A percentile compares a stretch with the other conserved stretches of the same genome.
Evolutionary conservation across 1,140 invertebrate species (phyloP).

Genomic region (Tenebrio molitor): DNA sequence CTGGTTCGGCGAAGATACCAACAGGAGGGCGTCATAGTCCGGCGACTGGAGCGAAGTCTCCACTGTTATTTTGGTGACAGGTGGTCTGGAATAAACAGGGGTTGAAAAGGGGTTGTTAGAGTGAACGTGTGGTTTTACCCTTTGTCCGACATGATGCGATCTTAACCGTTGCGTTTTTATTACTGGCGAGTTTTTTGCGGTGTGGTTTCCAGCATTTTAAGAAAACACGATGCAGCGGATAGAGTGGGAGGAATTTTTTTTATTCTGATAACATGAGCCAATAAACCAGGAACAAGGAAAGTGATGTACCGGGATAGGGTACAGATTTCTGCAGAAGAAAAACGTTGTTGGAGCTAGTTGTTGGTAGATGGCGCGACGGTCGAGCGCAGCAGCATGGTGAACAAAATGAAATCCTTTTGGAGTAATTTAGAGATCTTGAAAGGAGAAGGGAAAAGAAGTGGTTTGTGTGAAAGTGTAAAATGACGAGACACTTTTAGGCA

Average conservation of each 20-base stretch:
- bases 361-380: no score
- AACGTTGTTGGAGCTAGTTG: no score
- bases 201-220: neutral
- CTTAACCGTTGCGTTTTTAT: neutral
- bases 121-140: slow-evolving; percentile 5
- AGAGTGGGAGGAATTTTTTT: slow-evolving; percentile 10
- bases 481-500: no score
- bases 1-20: slow-evolving; percentile 66
- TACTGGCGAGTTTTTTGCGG: neutral
- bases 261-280: neutral
- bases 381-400: no score
- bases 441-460: no score
- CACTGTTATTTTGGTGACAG: slow-evolving; percentile 45
- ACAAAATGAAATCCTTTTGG: no score
- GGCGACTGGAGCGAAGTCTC: slow-evolving; percentile 55
- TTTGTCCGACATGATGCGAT: slow-evolving; percentile 7
- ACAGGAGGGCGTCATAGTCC: slow-evolving; percentile 69
- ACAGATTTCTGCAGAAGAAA: no score
- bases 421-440: no score
- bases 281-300: no score
- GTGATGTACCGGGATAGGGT: no score
- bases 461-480: no score
- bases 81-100: slow-evolving; percentile 50
- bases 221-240: neutral
- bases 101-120: neutral